Conservation (phyloP, 2,888 invertebrate genomes). For the Campopleginae sp. region DNA sequence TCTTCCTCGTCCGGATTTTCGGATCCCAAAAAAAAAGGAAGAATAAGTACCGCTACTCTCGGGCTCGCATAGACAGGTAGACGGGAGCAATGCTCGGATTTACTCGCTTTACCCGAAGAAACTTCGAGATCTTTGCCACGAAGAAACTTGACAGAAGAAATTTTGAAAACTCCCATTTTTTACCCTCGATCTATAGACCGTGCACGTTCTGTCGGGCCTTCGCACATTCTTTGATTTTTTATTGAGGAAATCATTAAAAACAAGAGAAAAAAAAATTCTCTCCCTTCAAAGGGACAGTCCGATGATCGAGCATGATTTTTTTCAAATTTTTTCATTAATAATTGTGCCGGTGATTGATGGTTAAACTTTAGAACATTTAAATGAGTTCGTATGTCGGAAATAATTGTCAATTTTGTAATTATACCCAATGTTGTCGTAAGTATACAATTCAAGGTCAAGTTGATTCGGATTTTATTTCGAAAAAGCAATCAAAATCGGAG, state of each 20-base stretch:
- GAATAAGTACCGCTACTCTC: conserved; percentile 81
- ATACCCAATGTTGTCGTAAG: not conserved
- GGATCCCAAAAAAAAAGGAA: conserved; percentile 74
- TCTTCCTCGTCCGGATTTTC: not conserved
- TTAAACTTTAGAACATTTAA: too few species aligned
- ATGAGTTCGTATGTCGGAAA: too few species aligned
- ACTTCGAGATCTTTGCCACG: not conserved
- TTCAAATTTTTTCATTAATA: too few species aligned
- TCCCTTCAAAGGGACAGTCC: too few species aligned
- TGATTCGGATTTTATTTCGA: not conserved
- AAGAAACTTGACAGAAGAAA: not conserved
- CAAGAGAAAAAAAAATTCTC: too few species aligned
- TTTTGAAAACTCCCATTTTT: not conserved
- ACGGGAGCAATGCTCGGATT: not conserved
- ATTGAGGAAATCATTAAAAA: too few species aligned
- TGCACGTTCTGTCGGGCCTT: too few species aligned
- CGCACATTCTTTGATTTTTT: too few species aligned
- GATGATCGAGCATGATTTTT: too few species aligned
- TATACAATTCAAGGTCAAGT: not conserved
- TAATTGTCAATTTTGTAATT: not conserved
- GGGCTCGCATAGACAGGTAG: not conserved
- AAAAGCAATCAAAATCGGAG: not conserved
- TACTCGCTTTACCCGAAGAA: not conserved
- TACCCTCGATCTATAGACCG: too few species aligned
- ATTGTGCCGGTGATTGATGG: too few species aligned